Evolutionary conservation across 2,797 vertebrate genomes (phyloP), one percentile per base, ranked within the genome.

Genomic region (Kryptolebias ocellatus): DNA sequence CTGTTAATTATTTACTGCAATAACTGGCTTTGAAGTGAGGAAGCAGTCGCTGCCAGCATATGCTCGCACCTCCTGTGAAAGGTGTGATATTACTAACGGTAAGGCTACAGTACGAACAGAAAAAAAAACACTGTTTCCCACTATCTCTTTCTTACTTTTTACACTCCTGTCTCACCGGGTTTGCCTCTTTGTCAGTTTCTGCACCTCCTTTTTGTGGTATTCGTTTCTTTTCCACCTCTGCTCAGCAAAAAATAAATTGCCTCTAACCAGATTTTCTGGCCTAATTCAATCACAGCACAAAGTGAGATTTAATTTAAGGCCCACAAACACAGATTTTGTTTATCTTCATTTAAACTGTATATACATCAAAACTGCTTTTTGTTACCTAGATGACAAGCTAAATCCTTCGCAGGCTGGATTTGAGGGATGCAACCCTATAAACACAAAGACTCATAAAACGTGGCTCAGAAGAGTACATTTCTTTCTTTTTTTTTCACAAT

Each of bases 11-110:
- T 91, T 91, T 91, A 90, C 81, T 61, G 64, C 18, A 56, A 65
- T 90, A 90, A 93, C 89, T 90, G 87, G 71, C 78, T 91, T 89
- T 89, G 87, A 90, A 88, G 87, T 82, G 71, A 67, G 53, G 58
- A 78, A 76, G 79, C 84, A 84, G 87, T 64, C 68, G 5, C 80
- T 81, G 82, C 77, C 70, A 82, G 80, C 74, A 82, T 85, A 83
- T 84, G 86, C 72, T 75, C 68, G 53, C 80, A 71, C 79, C 80
- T 83, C 76, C 76, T 67, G 79, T 50, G 63, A 91, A 82, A 58
- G 64, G 74, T 75, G 80, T 73, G 80, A 87, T 72, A 70, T 82
- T 67, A 81, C 72, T 64, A 59, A 85, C 70, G 71, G 78, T 56
- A 51, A 76, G 46, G 51, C 51, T 67, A 68, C 64, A 83, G 80